Percentiles rank a stretch among this genome's conserved stretches.
Conservation (phyloP, 2,797 vertebrate species). For the Gymnodraco acuticeps region DNA sequence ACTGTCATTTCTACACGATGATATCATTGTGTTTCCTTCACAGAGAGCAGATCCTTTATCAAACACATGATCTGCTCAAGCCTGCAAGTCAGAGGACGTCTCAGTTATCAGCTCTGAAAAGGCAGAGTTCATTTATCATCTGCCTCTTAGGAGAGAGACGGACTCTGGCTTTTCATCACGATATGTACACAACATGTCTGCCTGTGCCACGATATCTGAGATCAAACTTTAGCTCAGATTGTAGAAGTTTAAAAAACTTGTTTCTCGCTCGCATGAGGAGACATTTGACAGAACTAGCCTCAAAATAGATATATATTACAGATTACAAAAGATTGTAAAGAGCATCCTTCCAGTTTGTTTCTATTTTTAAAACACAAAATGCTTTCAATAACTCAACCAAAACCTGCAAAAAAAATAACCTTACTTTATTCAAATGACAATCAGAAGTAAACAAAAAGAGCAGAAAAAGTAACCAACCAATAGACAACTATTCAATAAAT, state of each 20-base stretch:
- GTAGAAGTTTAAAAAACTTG: not conserved
- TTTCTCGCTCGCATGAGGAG: not conserved
- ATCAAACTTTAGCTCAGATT: not conserved
- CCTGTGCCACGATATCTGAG: not conserved
- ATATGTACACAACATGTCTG: conserved; percentile 15
- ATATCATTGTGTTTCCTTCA: conserved; percentile 57
- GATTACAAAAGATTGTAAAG: not conserved
- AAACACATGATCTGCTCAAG: conserved; percentile 51
- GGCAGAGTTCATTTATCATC: conserved; percentile 54
- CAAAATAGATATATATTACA: not conserved
- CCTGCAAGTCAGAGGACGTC: conserved; percentile 53
- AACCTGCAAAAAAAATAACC: too few relatives aligned
- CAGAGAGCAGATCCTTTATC: conserved; percentile 64
- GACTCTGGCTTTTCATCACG: conserved; percentile 23
- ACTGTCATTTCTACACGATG: conserved; percentile 63
- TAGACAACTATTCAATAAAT: too few relatives aligned
- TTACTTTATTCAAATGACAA: too few relatives aligned
- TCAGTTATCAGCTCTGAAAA: conserved; percentile 64
- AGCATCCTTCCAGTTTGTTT: conserved; percentile 1
- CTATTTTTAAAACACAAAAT: not conserved
- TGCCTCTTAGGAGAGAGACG: conserved; percentile 1
- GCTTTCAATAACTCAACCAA: not conserved
- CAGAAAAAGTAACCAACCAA: too few relatives aligned
- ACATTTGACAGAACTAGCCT: not conserved
- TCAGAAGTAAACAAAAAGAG: too few relatives aligned